A percentile compares a stretch with the other conserved stretches of the same genome.
Conservation (phyloP, 2,113 vertebrate genomes). For the Megaleporinus macrocephalus region DNA sequence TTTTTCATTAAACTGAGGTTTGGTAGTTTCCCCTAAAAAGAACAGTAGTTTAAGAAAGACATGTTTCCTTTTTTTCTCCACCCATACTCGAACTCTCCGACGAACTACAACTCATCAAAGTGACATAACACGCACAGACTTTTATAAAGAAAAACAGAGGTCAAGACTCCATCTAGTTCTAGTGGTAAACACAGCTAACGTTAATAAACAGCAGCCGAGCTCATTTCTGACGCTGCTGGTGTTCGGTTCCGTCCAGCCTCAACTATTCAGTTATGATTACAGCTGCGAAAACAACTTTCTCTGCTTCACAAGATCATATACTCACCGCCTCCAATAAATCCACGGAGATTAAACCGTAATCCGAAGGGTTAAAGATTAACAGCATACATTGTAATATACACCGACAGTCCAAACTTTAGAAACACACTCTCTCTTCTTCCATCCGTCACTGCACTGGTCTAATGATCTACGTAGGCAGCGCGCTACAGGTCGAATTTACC, state of each 20-base stretch:
- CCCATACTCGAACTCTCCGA: background rate
- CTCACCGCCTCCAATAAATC: constrained; percentile 18
- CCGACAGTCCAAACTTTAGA: constrained; percentile 35
- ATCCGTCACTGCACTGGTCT: background rate
- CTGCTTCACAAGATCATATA: background rate
- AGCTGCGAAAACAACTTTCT: background rate
- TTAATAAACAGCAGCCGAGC: background rate
- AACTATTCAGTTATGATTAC: background rate
- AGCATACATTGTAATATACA: background rate
- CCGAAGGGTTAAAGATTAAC: background rate
- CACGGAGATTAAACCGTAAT: background rate
- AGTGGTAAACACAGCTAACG: background rate
- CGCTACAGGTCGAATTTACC: constrained; percentile 17
- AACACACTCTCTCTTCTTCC: background rate
- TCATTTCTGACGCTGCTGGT: background rate
- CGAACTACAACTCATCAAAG: background rate
- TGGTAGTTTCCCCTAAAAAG: too few species aligned
- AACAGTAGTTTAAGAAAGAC: background rate
- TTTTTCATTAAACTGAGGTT: too few species aligned
- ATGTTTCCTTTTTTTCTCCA: background rate
- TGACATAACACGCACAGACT: background rate
- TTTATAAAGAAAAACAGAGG: background rate
- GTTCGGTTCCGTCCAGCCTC: background rate
- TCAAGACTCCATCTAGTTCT: background rate
- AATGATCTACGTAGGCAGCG: constrained; percentile 27